Evolutionary conservation across 2,797 vertebrate genomes (phyloP), one percentile per base, ranked within the genome.

Genomic region (Neomorphus geoffroyi): DNA sequence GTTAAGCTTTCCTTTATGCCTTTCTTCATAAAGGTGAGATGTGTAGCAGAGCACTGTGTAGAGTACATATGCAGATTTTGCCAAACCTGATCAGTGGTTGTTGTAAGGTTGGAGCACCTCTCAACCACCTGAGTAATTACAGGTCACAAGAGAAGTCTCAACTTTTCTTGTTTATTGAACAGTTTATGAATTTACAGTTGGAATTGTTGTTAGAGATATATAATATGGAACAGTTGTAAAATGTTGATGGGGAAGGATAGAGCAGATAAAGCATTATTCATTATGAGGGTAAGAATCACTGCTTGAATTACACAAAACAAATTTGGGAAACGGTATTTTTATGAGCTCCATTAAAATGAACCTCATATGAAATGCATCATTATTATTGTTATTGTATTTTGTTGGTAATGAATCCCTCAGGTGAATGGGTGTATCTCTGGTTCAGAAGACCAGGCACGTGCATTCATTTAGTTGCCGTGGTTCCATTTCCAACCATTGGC

Each of bases 1-100:
- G 97, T 99, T 93, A 98, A 97, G 51, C 98, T 99, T 80, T 99
- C 99, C 95, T 99, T 98, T 97, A 99, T 99, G 99, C 99, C 99
- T 14, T 99, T 99, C 97, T 99, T 99, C 96, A 98, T 99, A 90
- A 99, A 99, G 98, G 99, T 99, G 84, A 98, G 98, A 35, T 1
- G 3, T 53, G 48, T 72, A 56, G 27, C 56, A 85, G 43, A 56
- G n/a, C 51, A 8, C 32, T 54, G 4, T 21, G 0, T 24, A 35
- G 37, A 77, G 11, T 37, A 58, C 27, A 78, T 53, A 16, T 0
- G 16, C 50, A 51, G 50, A 30, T 65, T 74, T 78, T 84, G 16
- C 65, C 78, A 79, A 86, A 45, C 86, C 46, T 50, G 14, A 27
- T 65, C 27, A 27, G 2, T 45, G 18, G 6, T 61, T 35, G 13